Evolutionary conservation across 2,113 vertebrate species (phyloP).

Genomic region (Hypomesus transpacificus): DNA sequence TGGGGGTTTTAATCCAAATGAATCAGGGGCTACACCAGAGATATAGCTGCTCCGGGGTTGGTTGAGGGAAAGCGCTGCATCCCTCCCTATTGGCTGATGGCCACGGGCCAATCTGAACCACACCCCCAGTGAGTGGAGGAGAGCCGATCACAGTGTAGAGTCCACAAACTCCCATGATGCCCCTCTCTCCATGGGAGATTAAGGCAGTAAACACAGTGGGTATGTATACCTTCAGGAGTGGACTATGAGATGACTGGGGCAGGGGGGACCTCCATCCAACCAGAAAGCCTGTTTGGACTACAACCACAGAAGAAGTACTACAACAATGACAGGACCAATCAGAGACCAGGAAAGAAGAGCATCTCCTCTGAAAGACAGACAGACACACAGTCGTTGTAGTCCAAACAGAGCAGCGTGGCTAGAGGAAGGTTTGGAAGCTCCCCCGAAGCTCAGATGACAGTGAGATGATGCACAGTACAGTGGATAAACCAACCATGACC

Average conservation of each 20-base stretch:
- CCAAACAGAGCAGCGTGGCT: slow-evolving; percentile 36
- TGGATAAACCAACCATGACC: slow-evolving; percentile 50
- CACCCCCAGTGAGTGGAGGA: slow-evolving; percentile 31
- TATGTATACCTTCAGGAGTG: slow-evolving; percentile 37
- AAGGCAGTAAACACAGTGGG: slow-evolving; percentile 68
- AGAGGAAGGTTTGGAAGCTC: slow-evolving; percentile 17
- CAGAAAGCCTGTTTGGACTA: slow-evolving; percentile 7
- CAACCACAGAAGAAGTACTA: slow-evolving; percentile 5
- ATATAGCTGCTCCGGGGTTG: slow-evolving; percentile 46
- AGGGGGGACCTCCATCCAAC: slow-evolving; percentile 45
- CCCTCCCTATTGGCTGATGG: slow-evolving; percentile 22
- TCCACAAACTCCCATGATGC: slow-evolving; percentile 69
- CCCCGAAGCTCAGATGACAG: slow-evolving; percentile 39
- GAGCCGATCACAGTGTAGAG: slow-evolving; percentile 72
- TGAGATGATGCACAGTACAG: slow-evolving; percentile 67
- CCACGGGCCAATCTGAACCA: slow-evolving; percentile 23
- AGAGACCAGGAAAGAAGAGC: not conserved
- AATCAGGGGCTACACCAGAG: slow-evolving; percentile 65
- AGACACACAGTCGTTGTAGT: slow-evolving; percentile 15
- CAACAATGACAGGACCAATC: slow-evolving; percentile 2
- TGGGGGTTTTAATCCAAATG: slow-evolving; percentile 47
- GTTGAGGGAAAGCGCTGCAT: slow-evolving; percentile 22
- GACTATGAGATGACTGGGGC: slow-evolving; percentile 41
- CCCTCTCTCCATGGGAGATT: slow-evolving; percentile 68
- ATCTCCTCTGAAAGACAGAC: slow-evolving; percentile 9